Evolutionary conservation across 2,797 vertebrate genomes (phyloP), one percentile per base, ranked within the genome.

Genomic region (Rhadinocentrus ornatus): DNA sequence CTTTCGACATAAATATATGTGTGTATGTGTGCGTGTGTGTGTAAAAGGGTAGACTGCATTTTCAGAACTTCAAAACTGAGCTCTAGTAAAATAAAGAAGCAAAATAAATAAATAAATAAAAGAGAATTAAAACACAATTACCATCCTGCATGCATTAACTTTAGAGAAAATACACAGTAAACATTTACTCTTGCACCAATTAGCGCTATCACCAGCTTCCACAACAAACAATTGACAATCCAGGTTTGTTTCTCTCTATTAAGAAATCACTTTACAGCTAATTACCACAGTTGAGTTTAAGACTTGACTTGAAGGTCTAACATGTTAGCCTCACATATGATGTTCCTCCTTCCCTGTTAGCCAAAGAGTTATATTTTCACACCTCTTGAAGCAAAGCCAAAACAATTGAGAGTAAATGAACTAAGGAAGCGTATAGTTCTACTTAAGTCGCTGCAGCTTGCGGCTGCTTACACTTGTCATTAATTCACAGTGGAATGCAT

Each of bases 161-260:
- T 77, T 50, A 24, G 7, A 53, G 8, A 9, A 77, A 81, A 80
- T 27, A 57, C 58, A 67, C 13, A 66, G 66, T 52, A 73, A 85
- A 84, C 59, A 82, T 81, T 67, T 52, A 69, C 68, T 56, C 62
- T 27, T 27, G 61, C 64, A 77, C 24, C 68, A 83, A 88, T 90
- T 81, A 84, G 69, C 41, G 16, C 62, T 2, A 22, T 73, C 59
- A 46, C 39, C 50, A n/a, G 64, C 68, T 69, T 66, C 39, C 22
- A 62, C 48, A 59, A 73, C 71, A 64, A 79, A 77, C 54, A 46
- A 41, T 3, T 62, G 50, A 65, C 63, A 61, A 52, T 29, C 24
- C 52, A n/a, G 60, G 63, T 78, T 88, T 84, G 77, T 80, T 80
- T 78, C 37, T 37, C 41, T 71, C 73, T 41, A 52, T 71, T 73